Evolutionary conservation across 2,888 invertebrate species (phyloP), one percentile per base, ranked within the genome.

Genomic region (Chrysina gloriosa): DNA sequence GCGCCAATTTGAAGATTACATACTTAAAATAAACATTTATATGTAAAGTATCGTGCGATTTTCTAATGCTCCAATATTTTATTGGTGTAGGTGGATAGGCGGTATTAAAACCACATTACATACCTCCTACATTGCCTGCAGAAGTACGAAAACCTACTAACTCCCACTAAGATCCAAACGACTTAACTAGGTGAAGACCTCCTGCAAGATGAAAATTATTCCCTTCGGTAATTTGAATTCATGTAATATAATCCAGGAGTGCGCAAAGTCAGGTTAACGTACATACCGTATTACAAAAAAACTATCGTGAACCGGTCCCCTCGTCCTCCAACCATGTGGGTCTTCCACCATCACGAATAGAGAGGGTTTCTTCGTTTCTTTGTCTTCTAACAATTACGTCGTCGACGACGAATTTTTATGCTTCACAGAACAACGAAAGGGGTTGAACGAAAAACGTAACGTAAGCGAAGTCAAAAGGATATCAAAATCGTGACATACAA

Each of bases 251-350:
- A 58, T 36, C 25, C 36, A 25, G 7, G 39, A 58, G 21, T 2
- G 23, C 23, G 23, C 23, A 25, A 36, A 19, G 9, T 48, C 27
- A 47, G 54, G 58, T 50, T 42, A 58, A 66, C 66, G 66, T 31
- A n/a, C n/a, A n/a, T n/a, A 66, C 56, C 34, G 45, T 25, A 31
- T 31, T 34, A 66, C 19, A 64, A 58, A 48, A 29, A 56, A 47
- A 66, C 47, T 58, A 58, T 58, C 21, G 58, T 56, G 48, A 66
- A 58, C 66, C 56, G 56, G 66, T 54, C 52, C 39, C 47, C 23
- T 23, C 45, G 45, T 54, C 31, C 56, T 47, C 65, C 47, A 45
- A 56, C 25, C 34, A 48, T 47, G 66, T 58, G 23, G 56, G 65
- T 66, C 47, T 47, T 42, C 54, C 54, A 56, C 54, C 56, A 29